Percentiles rank a stretch among this genome's conserved stretches.
These are phyloP conservation scores for Cercopithecus mona DNA, from an alignment of 2,113 vertebrate genomes.

Conservation along the genomic window DNA sequence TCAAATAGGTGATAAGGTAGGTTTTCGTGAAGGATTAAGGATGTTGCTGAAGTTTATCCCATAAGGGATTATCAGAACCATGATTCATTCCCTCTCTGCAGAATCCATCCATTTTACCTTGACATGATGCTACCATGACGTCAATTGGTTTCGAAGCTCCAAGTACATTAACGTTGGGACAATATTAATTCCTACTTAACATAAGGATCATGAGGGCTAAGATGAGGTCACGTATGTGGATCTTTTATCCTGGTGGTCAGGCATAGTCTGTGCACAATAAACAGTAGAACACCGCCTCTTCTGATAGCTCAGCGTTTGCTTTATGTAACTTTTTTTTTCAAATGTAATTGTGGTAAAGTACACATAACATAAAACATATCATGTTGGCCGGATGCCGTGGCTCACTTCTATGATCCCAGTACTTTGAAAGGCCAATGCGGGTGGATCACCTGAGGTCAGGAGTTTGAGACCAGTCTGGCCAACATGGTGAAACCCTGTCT, in stretches of 20 bases:
- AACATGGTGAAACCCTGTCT: too few species aligned
- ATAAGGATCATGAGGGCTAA: neutral
- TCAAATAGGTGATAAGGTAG: too few species aligned
- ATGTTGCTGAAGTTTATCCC: neutral
- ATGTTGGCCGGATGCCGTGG: fast-evolving
- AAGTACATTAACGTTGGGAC: too few species aligned
- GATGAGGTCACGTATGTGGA: neutral
- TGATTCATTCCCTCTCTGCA: neutral
- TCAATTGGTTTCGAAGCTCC: neutral
- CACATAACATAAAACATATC: neutral
- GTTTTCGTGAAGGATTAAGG: neutral
- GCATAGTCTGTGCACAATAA: neutral
- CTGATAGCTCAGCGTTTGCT: neutral
- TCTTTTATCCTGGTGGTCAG: neutral
- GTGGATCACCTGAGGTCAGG: too few species aligned
- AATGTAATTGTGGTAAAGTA: neutral
- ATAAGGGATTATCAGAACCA: neutral
- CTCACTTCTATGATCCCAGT: too few species aligned
- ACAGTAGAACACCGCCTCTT: neutral
- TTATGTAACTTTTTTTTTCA: neutral
- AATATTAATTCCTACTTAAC: too few species aligned
- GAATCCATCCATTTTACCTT: neutral
- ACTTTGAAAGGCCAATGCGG: too few species aligned
- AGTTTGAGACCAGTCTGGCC: too few species aligned
- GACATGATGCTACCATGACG: fast-evolving